Conservation (phyloP, 37 sponge, comb jelly and placozoan genomes). For the Haliclona indistincta region DNA sequence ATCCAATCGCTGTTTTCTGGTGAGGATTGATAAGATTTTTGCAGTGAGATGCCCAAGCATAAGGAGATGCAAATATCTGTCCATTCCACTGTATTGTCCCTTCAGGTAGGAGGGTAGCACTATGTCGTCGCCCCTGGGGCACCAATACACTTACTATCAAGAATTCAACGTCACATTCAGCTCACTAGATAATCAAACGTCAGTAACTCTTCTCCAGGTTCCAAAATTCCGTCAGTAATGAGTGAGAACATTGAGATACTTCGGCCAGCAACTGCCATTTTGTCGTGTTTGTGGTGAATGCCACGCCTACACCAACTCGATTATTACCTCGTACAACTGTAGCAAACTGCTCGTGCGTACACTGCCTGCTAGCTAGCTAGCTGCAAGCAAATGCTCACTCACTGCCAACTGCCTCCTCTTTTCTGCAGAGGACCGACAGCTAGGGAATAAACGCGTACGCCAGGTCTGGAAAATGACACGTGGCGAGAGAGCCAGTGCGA, state of each 20-base stretch:
- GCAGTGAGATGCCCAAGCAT: slow-evolving; percentile 88
- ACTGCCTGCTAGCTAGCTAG: background rate
- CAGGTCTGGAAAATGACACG: too few species aligned
- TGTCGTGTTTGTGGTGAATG: too few species aligned
- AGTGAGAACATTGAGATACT: slow-evolving; percentile 60
- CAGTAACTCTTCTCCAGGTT: slow-evolving; percentile 64
- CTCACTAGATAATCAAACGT: slow-evolving; percentile 76
- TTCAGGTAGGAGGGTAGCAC: slow-evolving; percentile 76
- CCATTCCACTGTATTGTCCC: slow-evolving; percentile 76
- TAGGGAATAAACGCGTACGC: too few species aligned
- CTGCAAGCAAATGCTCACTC: background rate
- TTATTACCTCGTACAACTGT: background rate
- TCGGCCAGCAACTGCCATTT: slow-evolving; percentile 49
- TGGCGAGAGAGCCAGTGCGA: too few species aligned
- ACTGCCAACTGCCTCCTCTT: background rate
- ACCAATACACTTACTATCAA: background rate
- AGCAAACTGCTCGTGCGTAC: background rate
- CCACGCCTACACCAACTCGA: too few species aligned
- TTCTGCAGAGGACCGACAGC: too few species aligned
- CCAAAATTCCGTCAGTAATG: slow-evolving; percentile 59
- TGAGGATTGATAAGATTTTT: slow-evolving; percentile 82
- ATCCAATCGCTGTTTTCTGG: slow-evolving; percentile 82
- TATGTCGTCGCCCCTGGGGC: slow-evolving; percentile 52
- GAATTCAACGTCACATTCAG: background rate
- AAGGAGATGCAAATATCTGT: slow-evolving; percentile 59